phyloP scores from a whole-genome alignment of 2,888 invertebrate genomes.

The Tipula unca region DNA sequence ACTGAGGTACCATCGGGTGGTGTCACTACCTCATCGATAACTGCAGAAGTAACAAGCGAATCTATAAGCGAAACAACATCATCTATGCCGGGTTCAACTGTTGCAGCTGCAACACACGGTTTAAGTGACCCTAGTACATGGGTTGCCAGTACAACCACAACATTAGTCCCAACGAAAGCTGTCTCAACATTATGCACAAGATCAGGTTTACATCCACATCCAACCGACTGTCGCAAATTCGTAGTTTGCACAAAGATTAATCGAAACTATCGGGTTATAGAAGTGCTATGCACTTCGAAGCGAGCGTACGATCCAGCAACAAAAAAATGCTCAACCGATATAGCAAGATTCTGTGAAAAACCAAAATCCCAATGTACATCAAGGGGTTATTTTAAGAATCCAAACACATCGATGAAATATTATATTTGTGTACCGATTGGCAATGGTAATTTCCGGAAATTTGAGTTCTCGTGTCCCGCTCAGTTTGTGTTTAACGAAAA shows the following conservation, averaged over 20 bases:
- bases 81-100: too few species aligned
- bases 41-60: too few species aligned
- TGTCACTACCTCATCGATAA: too few species aligned
- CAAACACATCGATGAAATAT: not conserved
- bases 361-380: not conserved
- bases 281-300: not conserved
- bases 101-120: too few species aligned
- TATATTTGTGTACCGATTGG: not conserved
- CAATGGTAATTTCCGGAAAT: not conserved
- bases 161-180: not conserved
- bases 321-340: not conserved
- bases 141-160: not conserved
- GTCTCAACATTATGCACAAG: not conserved
- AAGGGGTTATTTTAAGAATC: not conserved
- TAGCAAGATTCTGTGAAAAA: not conserved
- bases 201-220: not conserved
- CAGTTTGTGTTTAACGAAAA: not conserved
- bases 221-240: not conserved
- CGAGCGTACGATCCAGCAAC: not conserved
- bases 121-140: not conserved
- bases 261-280: not conserved
- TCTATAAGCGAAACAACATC: too few species aligned
- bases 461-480: not conserved
- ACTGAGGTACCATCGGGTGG: too few species aligned
- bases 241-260: not conserved